A percentile compares a stretch with the other conserved stretches of the same genome.
These are phyloP conservation scores for Melanotaenia nigrans DNA, from an alignment of 2,797 vertebrate genomes.

Conservation along the genomic window DNA sequence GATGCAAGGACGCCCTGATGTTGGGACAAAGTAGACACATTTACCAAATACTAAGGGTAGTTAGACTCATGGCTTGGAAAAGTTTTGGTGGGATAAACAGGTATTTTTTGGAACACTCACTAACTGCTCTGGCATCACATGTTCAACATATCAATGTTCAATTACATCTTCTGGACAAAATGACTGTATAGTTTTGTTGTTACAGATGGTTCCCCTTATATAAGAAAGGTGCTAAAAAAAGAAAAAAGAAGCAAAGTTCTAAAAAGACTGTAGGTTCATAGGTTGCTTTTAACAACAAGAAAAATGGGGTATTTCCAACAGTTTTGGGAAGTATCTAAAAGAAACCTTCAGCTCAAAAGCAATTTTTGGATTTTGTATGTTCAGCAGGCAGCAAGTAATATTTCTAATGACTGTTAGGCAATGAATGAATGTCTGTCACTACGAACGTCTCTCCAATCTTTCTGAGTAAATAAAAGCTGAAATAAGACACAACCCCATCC, in stretches of 20 bases:
- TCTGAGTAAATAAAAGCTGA: not conserved
- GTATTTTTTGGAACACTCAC: not conserved
- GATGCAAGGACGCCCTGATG: slow-evolving; percentile 20
- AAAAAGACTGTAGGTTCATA: not conserved
- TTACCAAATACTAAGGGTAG: not conserved
- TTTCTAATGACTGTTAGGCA: not conserved
- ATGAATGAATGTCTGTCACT: not conserved
- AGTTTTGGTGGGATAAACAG: not conserved
- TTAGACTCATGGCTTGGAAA: not conserved
- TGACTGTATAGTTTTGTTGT: not conserved
- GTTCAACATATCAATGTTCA: not conserved
- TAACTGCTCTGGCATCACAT: not conserved
- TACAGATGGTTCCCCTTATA: not conserved
- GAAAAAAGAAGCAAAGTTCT: not conserved
- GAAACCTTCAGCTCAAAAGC: not conserved
- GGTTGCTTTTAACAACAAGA: too few relatives aligned
- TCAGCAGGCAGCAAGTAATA: not conserved
- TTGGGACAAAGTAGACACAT: slow-evolving; percentile 29
- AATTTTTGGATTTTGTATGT: not conserved
- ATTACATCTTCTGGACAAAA: not conserved
- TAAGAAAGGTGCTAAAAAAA: not conserved
- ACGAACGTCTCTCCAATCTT: not conserved
- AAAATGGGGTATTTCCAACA: not conserved
- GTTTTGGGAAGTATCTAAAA: not conserved
- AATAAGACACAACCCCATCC: not conserved